phyloP scores from a whole-genome alignment of 2,113 vertebrate genomes.

The Aegithalos caudatus region DNA sequence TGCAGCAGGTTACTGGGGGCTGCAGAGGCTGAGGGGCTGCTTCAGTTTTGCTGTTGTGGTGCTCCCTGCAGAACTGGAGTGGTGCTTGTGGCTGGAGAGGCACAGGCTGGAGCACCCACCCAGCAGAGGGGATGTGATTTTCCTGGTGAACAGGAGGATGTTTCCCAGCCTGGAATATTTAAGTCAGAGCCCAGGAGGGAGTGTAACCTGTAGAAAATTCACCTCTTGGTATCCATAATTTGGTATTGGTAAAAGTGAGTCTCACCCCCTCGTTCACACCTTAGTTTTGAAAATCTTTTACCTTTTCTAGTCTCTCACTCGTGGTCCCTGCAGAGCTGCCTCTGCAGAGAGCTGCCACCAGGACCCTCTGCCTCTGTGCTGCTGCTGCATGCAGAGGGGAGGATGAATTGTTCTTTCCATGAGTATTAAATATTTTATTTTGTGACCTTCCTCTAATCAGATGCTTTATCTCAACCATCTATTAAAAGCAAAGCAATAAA shows the following conservation, averaged over 20 bases:
- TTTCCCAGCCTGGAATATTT: background rate
- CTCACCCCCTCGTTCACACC: accelerated
- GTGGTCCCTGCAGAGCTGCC: background rate
- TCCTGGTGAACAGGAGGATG: background rate
- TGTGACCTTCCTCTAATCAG: constrained; percentile 39
- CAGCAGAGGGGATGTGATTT: background rate
- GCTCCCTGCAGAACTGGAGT: background rate
- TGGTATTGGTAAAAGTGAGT: background rate
- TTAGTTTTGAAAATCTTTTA: background rate
- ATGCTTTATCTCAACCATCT: constrained; percentile 4
- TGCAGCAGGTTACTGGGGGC: background rate
- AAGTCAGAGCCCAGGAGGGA: background rate
- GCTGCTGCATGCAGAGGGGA: background rate
- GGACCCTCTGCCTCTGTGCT: background rate
- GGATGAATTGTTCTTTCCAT: background rate
- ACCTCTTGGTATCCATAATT: background rate
- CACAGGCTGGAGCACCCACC: background rate
- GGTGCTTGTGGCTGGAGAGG: background rate
- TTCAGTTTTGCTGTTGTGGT: background rate
- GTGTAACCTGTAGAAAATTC: background rate
- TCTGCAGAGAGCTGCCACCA: background rate
- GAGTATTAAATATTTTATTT: constrained; percentile 42
- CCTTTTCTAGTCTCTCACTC: background rate
- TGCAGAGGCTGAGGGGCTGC: background rate
- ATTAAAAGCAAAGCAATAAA: constrained; percentile 37